Base-by-base conservation (phyloP, 2,113 vertebrate genomes). In the Nerophis lumbriciformis region DNA sequence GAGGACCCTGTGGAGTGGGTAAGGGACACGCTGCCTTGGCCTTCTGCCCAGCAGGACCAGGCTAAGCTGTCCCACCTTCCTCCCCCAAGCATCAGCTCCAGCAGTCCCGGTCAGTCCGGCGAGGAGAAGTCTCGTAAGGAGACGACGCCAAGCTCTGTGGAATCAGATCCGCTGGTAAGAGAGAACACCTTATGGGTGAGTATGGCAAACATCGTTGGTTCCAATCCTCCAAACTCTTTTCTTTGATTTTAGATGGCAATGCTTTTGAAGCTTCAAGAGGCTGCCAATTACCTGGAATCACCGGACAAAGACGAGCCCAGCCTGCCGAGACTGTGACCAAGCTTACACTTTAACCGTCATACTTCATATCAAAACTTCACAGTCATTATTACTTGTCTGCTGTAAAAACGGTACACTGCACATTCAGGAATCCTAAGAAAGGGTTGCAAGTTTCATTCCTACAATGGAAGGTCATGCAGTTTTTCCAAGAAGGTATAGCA, bases 1-100 rank as follows among this genome's bases (percentile, higher is more conserved):
- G 97, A 99, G 79, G 97, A 99, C 75, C 96, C 97, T 0, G 95
- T 98, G 66, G 95, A 98, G 84, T 99, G 97, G 97, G 96, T 99
- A 77, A 88, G 95, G 82, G 96, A 94, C 72, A 97, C 95, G 10
- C 89, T 98, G 45, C 97, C 97, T 64, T 99, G 97, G 96, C 95
- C 95, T 0, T 95, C 94, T 45, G 96, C 96, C 1, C 95, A 98
- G 68, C 94, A 98, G 80, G 96, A 98, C 88, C 95, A 98, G 57
- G 96, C 94, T 3, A 98, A 97, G 84, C 90, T 98, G 11, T 94
- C 94, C 83, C 97, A 98, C 75, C 88, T 99, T 71, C 97, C 96
- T 16, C 95, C 95, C 0, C 96, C 95, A 67, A 94, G 91, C 53
- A 82, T 92, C 0, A 87, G 93, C 3, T 94, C 94, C 28, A 90